Evolutionary conservation across 2,113 vertebrate genomes (phyloP).

Genomic region (Struthidea cinerea): DNA sequence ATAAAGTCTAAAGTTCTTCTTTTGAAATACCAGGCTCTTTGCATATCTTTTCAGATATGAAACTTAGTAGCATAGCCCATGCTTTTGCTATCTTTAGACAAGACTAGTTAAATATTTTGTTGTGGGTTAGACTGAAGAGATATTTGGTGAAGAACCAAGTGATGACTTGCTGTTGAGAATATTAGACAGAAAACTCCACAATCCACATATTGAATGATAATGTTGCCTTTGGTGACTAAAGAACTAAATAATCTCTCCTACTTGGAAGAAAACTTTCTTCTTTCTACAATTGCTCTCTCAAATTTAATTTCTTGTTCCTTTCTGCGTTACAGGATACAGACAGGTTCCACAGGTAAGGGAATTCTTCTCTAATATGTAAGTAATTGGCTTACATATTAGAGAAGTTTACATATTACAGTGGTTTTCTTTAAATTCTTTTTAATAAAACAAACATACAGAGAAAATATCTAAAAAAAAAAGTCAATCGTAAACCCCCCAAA

Average conservation of each 20-base stretch:
- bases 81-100: background rate
- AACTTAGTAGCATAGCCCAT: background rate
- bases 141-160: background rate
- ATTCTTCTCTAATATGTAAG: background rate
- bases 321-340: background rate
- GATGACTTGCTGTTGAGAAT: background rate
- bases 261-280: background rate
- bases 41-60: background rate
- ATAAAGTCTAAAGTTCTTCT: background rate
- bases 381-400: background rate
- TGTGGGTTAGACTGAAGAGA: background rate
- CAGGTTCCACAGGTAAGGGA: background rate
- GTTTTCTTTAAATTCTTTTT: slow-evolving; percentile 34
- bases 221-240: background rate
- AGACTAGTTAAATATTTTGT: background rate
- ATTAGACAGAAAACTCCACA: background rate
- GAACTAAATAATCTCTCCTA: background rate
- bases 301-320: background rate
- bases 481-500: background rate
- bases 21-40: background rate
- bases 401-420: no score
- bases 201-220: background rate
- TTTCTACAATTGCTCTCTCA: background rate
- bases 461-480: background rate
- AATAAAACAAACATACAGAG: background rate